These are phyloP conservation scores for Bombylius discolor DNA, from an alignment of 2,888 invertebrate species.

Conservation along the genomic window DNA sequence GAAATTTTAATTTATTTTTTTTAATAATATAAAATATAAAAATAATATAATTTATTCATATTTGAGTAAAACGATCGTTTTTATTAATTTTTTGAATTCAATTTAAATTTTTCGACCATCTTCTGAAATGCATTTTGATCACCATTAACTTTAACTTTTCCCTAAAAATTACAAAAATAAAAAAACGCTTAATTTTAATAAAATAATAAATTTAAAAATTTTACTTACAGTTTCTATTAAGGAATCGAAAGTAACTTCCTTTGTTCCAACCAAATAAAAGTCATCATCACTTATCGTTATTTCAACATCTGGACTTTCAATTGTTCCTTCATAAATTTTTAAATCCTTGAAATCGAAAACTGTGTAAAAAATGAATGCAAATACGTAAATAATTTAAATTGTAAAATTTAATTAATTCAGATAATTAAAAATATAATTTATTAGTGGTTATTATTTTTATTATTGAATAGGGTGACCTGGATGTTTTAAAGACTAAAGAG, in stretches of 20 bases:
- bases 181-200: neutral
- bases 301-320: slow-evolving; percentile 22
- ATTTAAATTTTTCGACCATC: slow-evolving; percentile 30
- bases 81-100: slow-evolving; percentile 1
- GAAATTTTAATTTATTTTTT: too few species aligned
- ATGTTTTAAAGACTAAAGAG: too few species aligned
- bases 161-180: slow-evolving; percentile 14
- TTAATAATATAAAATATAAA: too few species aligned
- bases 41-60: too few species aligned
- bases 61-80: neutral
- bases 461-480: too few species aligned
- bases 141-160: slow-evolving; percentile 27
- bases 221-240: slow-evolving; percentile 22
- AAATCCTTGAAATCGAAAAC: slow-evolving; percentile 35
- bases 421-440: too few species aligned
- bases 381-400: too few species aligned
- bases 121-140: slow-evolving; percentile 27
- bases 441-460: too few species aligned
- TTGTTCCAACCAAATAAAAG: slow-evolving; percentile 29
- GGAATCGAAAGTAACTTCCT: slow-evolving; percentile 26
- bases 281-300: slow-evolving; percentile 30
- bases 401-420: too few species aligned
- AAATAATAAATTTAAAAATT: neutral
- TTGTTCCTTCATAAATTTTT: slow-evolving; percentile 30
- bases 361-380: slow-evolving; percentile 5